Base-by-base conservation (phyloP, 2,113 vertebrate species). In the Pomatorhinus ruficollis region DNA sequence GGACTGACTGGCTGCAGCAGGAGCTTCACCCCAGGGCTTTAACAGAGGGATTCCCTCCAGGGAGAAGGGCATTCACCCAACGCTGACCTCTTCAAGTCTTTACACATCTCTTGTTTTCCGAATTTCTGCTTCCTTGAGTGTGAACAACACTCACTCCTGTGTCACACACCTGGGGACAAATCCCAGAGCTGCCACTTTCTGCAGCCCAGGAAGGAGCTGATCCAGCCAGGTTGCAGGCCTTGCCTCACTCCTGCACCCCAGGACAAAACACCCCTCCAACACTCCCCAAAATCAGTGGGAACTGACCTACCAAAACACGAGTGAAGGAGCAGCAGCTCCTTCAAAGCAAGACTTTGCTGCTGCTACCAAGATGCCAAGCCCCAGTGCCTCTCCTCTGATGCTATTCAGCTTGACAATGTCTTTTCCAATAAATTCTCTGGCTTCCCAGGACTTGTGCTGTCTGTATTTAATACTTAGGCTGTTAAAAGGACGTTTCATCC, bases 231-330 rank as follows among this genome's bases (percentile, higher is more conserved):
- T 69, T 83, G 44, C 64, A 53, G 53, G 42, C 31, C 12, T 56
- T 7, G 28, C n/a, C 45, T 33, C 54, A 4, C 37, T 30, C 37
- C 65, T 70, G 49, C 71, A 75, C 8, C 31, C 60, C 6, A 2
- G 74, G 42, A 12, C 2, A 10, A 50, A 53, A 10, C 53, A 11
- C 27, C 21, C 68, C 39, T 28, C 35, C 25, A 28, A 40, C 18
- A 63, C 35, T 20, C 60, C 81, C 60, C 30, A 5, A 16, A 49
- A 40, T 5, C 71, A 15, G 14, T 1, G 16, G 74, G 57, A 31
- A 13, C 40, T 5, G 1, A 39, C 19, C 80, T 65, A 54, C 64
- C 37, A 23, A 47, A 30, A 24, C 0, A 3, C 0, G 1, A 40
- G 57, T 22, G 39, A 28, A 12, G 53, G 47, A 59, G 35, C 47